phyloP scores from a whole-genome alignment of 2,797 vertebrate species.

The Xyrichtys novacula region DNA sequence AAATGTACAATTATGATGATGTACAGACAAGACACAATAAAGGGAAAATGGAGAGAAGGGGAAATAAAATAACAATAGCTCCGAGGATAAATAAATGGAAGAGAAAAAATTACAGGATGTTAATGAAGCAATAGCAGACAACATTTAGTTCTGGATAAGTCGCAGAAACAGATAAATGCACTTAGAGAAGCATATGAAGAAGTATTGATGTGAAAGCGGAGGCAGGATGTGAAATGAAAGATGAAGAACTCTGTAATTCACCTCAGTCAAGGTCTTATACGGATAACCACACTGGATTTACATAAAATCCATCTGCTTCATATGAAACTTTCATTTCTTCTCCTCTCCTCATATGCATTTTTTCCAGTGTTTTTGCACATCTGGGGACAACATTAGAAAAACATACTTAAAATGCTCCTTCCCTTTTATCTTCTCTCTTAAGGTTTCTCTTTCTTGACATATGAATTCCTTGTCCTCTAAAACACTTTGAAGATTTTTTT shows the following conservation, averaged over 20 bases:
- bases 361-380: background rate
- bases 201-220: conserved; percentile 31
- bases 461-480: conserved; percentile 8
- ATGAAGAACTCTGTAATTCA: conserved; percentile 21
- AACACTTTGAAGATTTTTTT: conserved; percentile 27
- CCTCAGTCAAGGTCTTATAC: conserved; percentile 56
- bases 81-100: background rate
- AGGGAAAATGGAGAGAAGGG: conserved; percentile 3
- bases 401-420: conserved; percentile 45
- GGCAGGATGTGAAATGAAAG: conserved; percentile 23
- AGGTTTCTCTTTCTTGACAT: background rate
- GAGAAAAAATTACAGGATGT: background rate
- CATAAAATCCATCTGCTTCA: conserved; percentile 40
- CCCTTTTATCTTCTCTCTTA: conserved; percentile 39
- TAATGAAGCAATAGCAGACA: conserved; percentile 15
- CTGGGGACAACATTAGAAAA: conserved; percentile 29
- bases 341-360: background rate
- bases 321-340: conserved; percentile 11
- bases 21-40: conserved; percentile 14
- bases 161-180: conserved; percentile 18
- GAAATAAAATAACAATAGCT: background rate
- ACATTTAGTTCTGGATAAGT: conserved; percentile 19
- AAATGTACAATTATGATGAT: background rate
- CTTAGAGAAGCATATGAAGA: conserved; percentile 17
- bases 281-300: conserved; percentile 26